Evolutionary conservation across 2,888 invertebrate genomes (phyloP).

Genomic region (Anthrax anthrax): DNA sequence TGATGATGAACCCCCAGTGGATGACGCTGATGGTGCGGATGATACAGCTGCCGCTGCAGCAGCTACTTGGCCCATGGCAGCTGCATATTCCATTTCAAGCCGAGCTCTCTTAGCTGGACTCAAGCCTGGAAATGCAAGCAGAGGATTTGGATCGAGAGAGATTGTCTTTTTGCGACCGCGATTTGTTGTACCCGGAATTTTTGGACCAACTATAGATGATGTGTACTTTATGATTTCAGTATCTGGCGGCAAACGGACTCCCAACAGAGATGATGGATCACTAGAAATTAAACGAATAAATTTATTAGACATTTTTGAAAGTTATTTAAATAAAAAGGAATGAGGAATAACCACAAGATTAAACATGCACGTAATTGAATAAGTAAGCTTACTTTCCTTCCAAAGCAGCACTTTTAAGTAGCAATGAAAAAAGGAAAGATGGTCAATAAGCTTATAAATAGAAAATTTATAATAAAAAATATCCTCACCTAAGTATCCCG

Average conservation of each 20-base stretch:
- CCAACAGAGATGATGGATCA: slow-evolving; percentile 69
- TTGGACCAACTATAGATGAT: slow-evolving; percentile 73
- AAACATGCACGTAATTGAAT: neutral
- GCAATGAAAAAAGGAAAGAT: slow-evolving; percentile 16
- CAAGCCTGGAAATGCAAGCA: slow-evolving; percentile 39
- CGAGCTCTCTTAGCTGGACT: slow-evolving; percentile 35
- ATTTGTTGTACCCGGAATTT: slow-evolving; percentile 71
- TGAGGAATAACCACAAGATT: neutral
- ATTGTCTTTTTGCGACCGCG: slow-evolving; percentile 80
- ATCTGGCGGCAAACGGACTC: slow-evolving; percentile 72
- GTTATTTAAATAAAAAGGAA: too few relatives aligned
- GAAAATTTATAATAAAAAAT: neutral
- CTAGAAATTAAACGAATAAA: slow-evolving; percentile 31
- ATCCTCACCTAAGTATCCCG: slow-evolving; percentile 36
- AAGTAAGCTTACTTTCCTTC: slow-evolving; percentile 48
- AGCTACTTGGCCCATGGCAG: slow-evolving; percentile 30
- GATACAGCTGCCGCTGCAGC: slow-evolving; percentile 17
- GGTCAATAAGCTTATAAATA: slow-evolving; percentile 9
- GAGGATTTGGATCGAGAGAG: slow-evolving; percentile 55
- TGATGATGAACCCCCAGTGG: slow-evolving; percentile 7
- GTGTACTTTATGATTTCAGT: slow-evolving; percentile 85
- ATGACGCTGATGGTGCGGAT: slow-evolving; percentile 7
- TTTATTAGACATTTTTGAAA: neutral
- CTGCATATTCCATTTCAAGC: slow-evolving; percentile 35
- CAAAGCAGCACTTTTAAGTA: slow-evolving; percentile 48